Evolutionary conservation across 2,888 invertebrate species (phyloP).

Genomic region (Omphaloscelis lunosa): DNA sequence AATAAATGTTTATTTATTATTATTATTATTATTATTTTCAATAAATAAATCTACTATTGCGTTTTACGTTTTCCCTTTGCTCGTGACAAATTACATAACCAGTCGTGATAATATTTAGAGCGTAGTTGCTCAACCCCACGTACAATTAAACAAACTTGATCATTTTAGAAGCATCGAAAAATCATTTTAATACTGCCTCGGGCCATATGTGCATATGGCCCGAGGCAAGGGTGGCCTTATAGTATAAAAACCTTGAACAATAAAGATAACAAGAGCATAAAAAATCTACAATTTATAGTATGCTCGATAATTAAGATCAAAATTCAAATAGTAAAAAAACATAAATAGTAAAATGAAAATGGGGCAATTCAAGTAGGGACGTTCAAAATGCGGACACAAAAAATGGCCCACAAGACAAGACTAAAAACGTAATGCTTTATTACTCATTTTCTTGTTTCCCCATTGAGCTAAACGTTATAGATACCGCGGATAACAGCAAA

Average conservation of each 20-base stretch:
- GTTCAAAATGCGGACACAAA: not conserved
- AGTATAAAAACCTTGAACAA: conserved; percentile 21
- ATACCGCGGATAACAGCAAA: conserved; percentile 71
- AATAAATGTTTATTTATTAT: too few species aligned
- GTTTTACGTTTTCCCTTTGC: conserved; percentile 11
- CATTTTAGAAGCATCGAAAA: conserved; percentile 31
- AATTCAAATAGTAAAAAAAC: not conserved
- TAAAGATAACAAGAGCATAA: conserved; percentile 35
- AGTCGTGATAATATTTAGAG: conserved; percentile 23
- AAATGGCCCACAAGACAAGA: not conserved
- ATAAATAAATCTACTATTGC: conserved; percentile 4
- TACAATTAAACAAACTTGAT: conserved; percentile 26
- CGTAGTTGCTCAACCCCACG: conserved; percentile 25
- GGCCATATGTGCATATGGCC: too few species aligned
- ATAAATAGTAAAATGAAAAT: not conserved
- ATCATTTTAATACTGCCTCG: conserved; percentile 45
- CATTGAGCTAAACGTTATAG: conserved; percentile 65
- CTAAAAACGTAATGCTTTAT: conserved; percentile 49
- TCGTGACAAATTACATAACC: conserved; percentile 36
- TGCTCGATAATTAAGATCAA: conserved; percentile 6
- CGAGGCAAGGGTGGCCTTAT: too few species aligned
- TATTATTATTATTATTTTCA: too few species aligned
- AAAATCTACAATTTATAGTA: conserved; percentile 17
- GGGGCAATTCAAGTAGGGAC: not conserved
- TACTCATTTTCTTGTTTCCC: conserved; percentile 62